Evolutionary conservation across 2,888 invertebrate genomes (phyloP), one percentile per base, ranked within the genome.

Genomic region (Exocentrus adspersus): DNA sequence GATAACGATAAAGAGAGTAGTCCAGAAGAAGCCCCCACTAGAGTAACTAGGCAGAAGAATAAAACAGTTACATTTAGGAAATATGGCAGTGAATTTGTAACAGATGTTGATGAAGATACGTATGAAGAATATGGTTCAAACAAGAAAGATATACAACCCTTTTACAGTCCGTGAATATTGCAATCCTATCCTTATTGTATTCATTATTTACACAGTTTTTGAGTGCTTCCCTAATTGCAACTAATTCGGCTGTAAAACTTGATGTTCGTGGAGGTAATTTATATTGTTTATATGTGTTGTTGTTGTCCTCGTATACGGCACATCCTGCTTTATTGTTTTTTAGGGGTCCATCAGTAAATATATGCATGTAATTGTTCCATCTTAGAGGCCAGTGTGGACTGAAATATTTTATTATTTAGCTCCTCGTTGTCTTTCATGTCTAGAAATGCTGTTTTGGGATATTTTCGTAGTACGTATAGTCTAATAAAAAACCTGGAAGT

Each of bases 21-120:
- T 17, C 43, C 17, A 12, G 42, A 53, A 42, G 50, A 67, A 51
- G 48, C 53, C 56, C 57, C 46, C 9, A 51, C 57, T 12, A 37
- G 54, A 14, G 61, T 12, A 21, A 24, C 46, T 14, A 56, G 60
- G 21, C 12, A 24, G 12, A 30, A 24, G 41, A 62, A 50, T n/a
- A n/a, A n/a, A n/a, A n/a, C n/a, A 30, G 60, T 42, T 17, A 58
- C 48, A 43, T 57, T 56, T 21, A 61, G 51, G n/a, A 61, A 60
- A 51, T 54, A 54, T 21, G 62, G 62, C 12, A 50, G 41, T n/a
- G 41, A 48, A 6, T 57, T 57, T 24, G 14, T 48, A 19, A 21
- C 20, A 1, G 52, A 51, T 16, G 9, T 17, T 30, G 19, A 43
- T 9, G 17, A 51, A 21, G 24, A 7, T 24, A 24, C 24, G 7